Evolutionary conservation across 2,797 vertebrate species (phyloP).

Genomic region (Urosaurus nigricauda): DNA sequence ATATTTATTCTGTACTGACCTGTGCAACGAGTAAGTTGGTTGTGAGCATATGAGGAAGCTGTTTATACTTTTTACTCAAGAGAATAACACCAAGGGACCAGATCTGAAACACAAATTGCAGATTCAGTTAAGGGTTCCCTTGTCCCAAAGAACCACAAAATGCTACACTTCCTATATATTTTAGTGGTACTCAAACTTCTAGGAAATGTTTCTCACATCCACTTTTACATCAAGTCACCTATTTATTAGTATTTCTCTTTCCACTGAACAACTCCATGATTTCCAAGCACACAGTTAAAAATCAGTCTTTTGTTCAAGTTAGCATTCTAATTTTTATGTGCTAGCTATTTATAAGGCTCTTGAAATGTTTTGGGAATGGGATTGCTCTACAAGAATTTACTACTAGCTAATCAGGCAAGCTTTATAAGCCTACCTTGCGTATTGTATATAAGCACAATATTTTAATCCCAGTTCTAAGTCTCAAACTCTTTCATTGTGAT

Average conservation of each 20-base stretch:
- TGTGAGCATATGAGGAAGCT: slow-evolving; percentile 92
- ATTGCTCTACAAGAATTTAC: not conserved
- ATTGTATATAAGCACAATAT: not conserved
- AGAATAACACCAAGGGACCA: slow-evolving; percentile 92
- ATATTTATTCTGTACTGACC: slow-evolving; percentile 80
- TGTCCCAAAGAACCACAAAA: not conserved
- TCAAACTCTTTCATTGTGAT: not conserved
- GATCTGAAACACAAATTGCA: slow-evolving; percentile 79
- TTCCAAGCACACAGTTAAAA: not conserved
- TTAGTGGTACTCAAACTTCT: not conserved
- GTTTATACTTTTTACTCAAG: slow-evolving; percentile 92
- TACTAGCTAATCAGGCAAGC: not conserved
- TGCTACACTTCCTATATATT: not conserved
- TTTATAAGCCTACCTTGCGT: not conserved
- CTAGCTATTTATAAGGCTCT: not conserved
- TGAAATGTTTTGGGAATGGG: not conserved
- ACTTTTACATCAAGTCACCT: not conserved
- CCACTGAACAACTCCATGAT: not conserved
- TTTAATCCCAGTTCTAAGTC: not conserved
- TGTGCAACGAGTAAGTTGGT: slow-evolving; percentile 93
- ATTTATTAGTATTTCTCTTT: too few relatives aligned
- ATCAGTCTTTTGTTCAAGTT: not conserved
- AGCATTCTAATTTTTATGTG: slow-evolving; percentile 37
- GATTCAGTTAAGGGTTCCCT: not conserved
- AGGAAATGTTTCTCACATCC: not conserved